phyloP scores from a whole-genome alignment of 2,113 vertebrate genomes.

The Saguinus imperator region DNA sequence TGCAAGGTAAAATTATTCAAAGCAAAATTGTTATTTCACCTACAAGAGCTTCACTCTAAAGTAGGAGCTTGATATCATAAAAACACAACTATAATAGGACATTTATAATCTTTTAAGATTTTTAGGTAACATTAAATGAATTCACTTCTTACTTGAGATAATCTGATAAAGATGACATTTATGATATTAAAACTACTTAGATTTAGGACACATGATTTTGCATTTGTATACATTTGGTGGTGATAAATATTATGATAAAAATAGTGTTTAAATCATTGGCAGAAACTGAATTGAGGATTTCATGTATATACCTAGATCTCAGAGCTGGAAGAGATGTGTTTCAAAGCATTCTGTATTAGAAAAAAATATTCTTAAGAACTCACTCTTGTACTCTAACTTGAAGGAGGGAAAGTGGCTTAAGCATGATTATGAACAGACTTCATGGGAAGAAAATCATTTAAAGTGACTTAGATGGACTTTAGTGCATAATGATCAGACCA shows the following conservation, averaged over 20 bases:
- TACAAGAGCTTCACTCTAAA: not conserved
- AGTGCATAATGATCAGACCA: not conserved
- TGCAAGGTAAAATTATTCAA: not conserved
- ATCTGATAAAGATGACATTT: not conserved
- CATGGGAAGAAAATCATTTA: not conserved
- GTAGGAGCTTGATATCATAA: not conserved
- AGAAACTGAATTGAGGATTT: not conserved
- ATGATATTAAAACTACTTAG: not conserved
- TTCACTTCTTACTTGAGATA: conserved; percentile 18
- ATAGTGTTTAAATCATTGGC: not conserved
- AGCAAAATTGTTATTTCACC: not conserved
- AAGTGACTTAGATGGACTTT: not conserved
- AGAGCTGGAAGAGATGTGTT: not conserved
- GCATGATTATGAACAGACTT: not conserved
- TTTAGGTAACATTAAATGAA: conserved; percentile 7
- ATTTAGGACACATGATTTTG: not conserved
- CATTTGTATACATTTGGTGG: not conserved
- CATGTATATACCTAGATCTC: not conserved
- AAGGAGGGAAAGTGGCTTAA: not conserved
- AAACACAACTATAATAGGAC: not conserved
- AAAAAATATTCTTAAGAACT: not conserved
- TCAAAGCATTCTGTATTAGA: not conserved
- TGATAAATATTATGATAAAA: not conserved
- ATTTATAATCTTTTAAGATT: not conserved
- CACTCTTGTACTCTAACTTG: not conserved